Evolutionary conservation across 2,888 invertebrate genomes (phyloP), one percentile per base, ranked within the genome.

Genomic region (Crocallis elinguaria): DNA sequence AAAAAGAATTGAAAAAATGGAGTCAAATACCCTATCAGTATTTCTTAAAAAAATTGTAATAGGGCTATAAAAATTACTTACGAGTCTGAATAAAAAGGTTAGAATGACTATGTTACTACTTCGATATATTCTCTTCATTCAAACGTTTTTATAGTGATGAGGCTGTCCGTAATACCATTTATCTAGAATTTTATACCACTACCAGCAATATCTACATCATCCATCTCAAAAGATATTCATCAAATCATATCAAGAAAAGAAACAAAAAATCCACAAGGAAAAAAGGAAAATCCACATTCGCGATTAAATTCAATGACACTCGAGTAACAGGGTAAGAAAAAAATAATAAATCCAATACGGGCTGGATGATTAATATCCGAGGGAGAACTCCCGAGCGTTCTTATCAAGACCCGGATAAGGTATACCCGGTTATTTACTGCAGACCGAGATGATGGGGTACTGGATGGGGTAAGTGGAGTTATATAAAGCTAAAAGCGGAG

Each of bases 341-440:
- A 75, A 78, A 77, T 70, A 82, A 82, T 74, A 79, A 82, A 82
- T 79, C 77, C 74, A 65, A 76, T 67, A 68, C 66, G 71, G 67
- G 68, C 62, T 56, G 72, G 57, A 80, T 84, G 86, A 86, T 85
- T 84, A 81, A 86, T 86, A 83, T 78, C 79, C 69, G 51, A 49
- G 57, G 58, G 64, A 60, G 66, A 68, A 68, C 66, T 74, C 67
- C 55, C 62, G 52, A 60, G 64, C 65, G 61, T 64, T 71, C 71
- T 83, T 84, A 84, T 82, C 79, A 68, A 61, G 69, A 68, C 49
- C 63, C 42, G 73, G 73, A 73, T 75, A 74, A 70, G 68, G 60
- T 63, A 67, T 71, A 70, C 67, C 62, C 60, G 21, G 71, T 79
- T 76, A 77, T 78, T 75, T 77, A 80, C 68, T 72, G 73, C 67